These are phyloP conservation scores for Callyntrura guangdongensis DNA, from an alignment of 2,888 invertebrate genomes.

Conservation along the genomic window DNA sequence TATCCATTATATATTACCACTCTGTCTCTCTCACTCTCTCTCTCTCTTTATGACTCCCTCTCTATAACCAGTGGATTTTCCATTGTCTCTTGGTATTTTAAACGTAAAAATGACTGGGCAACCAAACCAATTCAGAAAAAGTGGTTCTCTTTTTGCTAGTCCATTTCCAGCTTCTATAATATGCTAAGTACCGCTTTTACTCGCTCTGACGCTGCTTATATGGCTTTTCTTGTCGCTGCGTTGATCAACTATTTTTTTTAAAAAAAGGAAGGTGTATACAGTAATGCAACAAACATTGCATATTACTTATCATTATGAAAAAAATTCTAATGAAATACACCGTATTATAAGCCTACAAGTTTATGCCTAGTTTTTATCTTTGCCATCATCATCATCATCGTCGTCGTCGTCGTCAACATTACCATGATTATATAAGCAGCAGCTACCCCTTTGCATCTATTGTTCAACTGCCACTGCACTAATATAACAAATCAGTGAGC, in stretches of 20 bases:
- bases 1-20: conserved; percentile 33
- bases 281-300: too few relatives aligned
- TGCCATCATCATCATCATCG: conserved; percentile 27
- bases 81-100: conserved; percentile 24
- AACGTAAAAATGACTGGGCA: conserved; percentile 3
- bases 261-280: conserved; percentile 53
- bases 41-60: too few relatives aligned
- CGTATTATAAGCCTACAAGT: too few relatives aligned
- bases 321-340: too few relatives aligned
- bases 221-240: conserved; percentile 51
- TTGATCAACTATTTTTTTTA: conserved; percentile 41
- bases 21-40: too few relatives aligned
- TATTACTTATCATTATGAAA: too few relatives aligned
- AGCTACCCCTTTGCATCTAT: conserved; percentile 19
- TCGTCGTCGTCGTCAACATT: too few relatives aligned
- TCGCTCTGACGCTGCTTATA: conserved; percentile 26
- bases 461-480: conserved; percentile 44
- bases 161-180: too few relatives aligned
- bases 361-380: conserved; percentile 33
- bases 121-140: conserved; percentile 7
- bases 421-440: conserved; percentile 55
- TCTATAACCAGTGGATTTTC: too few relatives aligned
- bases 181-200: too few relatives aligned
- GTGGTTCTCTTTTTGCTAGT: not conserved
- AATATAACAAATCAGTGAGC: conserved; percentile 75